Evolutionary conservation across 1,140 invertebrate species (phyloP), one percentile per base, ranked within the genome.

Genomic region (Heliothis virescens): DNA sequence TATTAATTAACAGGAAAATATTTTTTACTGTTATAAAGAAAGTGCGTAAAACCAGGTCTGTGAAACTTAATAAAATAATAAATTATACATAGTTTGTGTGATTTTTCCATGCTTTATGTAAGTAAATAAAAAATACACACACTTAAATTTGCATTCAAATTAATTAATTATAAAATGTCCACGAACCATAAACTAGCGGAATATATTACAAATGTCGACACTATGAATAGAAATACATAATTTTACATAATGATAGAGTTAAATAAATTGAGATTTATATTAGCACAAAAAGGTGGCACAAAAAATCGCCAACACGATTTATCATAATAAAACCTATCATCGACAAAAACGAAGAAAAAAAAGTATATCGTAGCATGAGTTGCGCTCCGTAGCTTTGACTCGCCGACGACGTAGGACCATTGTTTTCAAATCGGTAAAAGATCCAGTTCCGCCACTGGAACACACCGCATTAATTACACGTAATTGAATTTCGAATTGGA

Each of bases 401-500:
- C 80, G 84, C 90, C 88, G 90, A 89, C 85, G 80, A 82, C 75
- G 82, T 67, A 78, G 78, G 81, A 79, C 84, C 80, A 92, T 93
- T 93, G 92, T 93, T 92, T 93, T 88, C 89, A 87, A 87, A 91
- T 90, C 86, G 84, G 88, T 89, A 89, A 89, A 87, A 91, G 86
- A 84, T 83, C 84, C 84, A 85, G 87, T 87, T 86, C 89, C 87
- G 89, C 88, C 90, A 90, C 90, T 85, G 88, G 83, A 85, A 86
- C 88, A 84, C 86, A 82, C 87, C 89, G 91, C 88, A 94, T 94
- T 94, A 93, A 94, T 94, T 94, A 92, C 91, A 90, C 75, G 82
- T 94, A 94, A 94, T 94, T 93, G 92, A 94, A 94, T 94, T 93
- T 94, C 87, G 92, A 91, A 94, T 94, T 94, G 92, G 91, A 90